These are phyloP conservation scores for Catharus ustulatus DNA, from an alignment of 2,797 vertebrate species.

Conservation along the genomic window DNA sequence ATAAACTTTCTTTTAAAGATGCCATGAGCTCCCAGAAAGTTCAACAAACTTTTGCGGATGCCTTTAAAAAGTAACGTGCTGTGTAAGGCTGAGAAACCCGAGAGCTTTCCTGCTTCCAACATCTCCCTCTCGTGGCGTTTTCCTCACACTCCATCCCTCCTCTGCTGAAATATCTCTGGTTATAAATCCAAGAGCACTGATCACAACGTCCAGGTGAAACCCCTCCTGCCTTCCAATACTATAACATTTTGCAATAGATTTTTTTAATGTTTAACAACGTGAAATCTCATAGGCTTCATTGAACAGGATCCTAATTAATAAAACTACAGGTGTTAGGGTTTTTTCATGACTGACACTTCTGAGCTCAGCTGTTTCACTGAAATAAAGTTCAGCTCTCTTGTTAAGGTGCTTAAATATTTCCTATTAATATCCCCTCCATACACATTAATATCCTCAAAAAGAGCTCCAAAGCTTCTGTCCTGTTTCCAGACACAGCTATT, in stretches of 20 bases:
- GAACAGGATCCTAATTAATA: neutral
- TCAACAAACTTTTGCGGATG: neutral
- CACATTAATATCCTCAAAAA: neutral
- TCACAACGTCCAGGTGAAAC: neutral
- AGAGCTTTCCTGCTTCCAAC: neutral
- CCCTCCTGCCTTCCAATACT: neutral
- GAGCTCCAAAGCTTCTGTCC: neutral
- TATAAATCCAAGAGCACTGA: neutral
- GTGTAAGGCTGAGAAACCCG: neutral
- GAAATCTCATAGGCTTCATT: neutral
- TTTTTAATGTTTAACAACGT: neutral
- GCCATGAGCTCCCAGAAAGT: neutral
- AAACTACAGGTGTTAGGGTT: neutral
- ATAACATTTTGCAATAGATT: neutral
- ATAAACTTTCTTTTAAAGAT: neutral
- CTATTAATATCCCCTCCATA: neutral
- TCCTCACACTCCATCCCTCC: neutral
- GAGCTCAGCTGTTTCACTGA: neutral
- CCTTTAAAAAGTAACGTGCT: rapidly evolving
- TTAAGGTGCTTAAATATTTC: neutral
- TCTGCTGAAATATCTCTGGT: rapidly evolving
- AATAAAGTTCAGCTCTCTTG: neutral
- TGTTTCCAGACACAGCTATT: neutral
- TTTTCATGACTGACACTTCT: neutral
- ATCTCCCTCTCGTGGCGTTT: constrained; percentile 49